phyloP scores from a whole-genome alignment of 1,140 invertebrate genomes.

The Zaprionus lachaisei region DNA sequence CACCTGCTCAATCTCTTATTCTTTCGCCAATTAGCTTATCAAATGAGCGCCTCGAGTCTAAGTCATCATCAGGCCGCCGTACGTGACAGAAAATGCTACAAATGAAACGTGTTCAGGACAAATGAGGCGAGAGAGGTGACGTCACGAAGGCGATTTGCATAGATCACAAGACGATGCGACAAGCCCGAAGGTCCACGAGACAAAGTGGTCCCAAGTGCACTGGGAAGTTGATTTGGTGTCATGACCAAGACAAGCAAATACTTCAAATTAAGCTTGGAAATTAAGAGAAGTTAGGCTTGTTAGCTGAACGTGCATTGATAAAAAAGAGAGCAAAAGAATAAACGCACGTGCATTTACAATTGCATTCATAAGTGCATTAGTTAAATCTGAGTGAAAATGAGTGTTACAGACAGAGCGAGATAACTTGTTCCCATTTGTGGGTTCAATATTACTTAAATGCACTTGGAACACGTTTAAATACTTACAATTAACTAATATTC shows the following conservation, averaged over 20 bases:
- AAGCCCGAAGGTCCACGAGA: neutral
- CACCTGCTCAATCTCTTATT: neutral
- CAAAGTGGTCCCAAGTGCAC: neutral
- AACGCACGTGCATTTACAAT: no score
- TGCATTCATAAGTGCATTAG: no score
- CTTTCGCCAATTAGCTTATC: slow-evolving; percentile 65
- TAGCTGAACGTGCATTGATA: neutral
- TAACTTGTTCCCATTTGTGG: no score
- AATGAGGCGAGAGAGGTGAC: slow-evolving; percentile 7
- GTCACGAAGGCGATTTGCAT: slow-evolving; percentile 1
- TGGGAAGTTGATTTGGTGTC: neutral
- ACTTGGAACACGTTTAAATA: no score
- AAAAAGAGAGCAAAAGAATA: neutral
- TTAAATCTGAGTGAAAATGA: no score
- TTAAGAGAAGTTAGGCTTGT: neutral
- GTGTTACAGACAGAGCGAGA: no score
- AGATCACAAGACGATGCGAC: neutral
- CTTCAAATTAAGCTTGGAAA: neutral
- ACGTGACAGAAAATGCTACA: slow-evolving; percentile 63
- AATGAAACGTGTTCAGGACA: slow-evolving; percentile 29
- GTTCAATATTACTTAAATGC: no score
- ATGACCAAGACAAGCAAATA: neutral
- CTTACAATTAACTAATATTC: no score
- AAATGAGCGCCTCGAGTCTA: slow-evolving; percentile 66
- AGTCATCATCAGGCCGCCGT: slow-evolving; percentile 17